Evolutionary conservation across 1,140 invertebrate species (phyloP).

Genomic region (Charaxes varanes): DNA sequence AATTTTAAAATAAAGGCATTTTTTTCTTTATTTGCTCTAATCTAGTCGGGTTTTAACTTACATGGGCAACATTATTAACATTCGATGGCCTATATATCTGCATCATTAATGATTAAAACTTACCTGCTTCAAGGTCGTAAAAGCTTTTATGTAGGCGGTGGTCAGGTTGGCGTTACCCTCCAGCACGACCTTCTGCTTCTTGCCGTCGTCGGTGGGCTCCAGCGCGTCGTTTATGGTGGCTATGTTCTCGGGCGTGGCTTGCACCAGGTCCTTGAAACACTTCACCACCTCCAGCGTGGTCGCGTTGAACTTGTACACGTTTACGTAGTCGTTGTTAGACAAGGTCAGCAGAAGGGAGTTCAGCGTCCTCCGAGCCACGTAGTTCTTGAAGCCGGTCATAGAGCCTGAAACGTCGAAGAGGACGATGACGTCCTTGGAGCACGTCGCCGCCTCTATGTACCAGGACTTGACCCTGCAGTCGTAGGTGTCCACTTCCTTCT

Average conservation of each 20-base stretch:
- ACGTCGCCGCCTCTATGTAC: constrained; percentile 98
- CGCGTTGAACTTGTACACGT: constrained; percentile 88
- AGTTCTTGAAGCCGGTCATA: constrained; percentile 90
- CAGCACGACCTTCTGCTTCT: constrained; percentile 47
- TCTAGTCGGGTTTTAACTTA: too few relatives aligned
- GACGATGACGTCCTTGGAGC: constrained; percentile 97
- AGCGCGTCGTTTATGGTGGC: constrained; percentile 83
- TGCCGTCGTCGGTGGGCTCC: constrained; percentile 77
- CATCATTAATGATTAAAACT: too few relatives aligned
- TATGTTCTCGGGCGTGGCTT: constrained; percentile 95
- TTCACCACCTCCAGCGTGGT: constrained; percentile 79
- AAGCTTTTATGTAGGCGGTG: constrained; percentile 88
- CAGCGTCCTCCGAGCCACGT: constrained; percentile 83
- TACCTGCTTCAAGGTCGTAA: constrained; percentile 86
- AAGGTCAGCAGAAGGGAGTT: constrained; percentile 93
- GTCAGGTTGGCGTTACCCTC: constrained; percentile 91
- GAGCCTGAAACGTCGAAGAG: constrained; percentile 97
- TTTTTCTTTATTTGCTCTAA: too few relatives aligned
- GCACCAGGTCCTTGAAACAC: constrained; percentile 90
- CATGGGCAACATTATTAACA: too few relatives aligned
- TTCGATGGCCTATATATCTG: too few relatives aligned
- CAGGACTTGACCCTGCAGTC: constrained; percentile 91
- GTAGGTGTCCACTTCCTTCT: constrained; percentile 74
- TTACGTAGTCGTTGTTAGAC: constrained; percentile 98
- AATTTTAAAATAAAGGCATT: too few relatives aligned